phyloP scores from a whole-genome alignment of 2,113 vertebrate species.

The Clupea harengus region DNA sequence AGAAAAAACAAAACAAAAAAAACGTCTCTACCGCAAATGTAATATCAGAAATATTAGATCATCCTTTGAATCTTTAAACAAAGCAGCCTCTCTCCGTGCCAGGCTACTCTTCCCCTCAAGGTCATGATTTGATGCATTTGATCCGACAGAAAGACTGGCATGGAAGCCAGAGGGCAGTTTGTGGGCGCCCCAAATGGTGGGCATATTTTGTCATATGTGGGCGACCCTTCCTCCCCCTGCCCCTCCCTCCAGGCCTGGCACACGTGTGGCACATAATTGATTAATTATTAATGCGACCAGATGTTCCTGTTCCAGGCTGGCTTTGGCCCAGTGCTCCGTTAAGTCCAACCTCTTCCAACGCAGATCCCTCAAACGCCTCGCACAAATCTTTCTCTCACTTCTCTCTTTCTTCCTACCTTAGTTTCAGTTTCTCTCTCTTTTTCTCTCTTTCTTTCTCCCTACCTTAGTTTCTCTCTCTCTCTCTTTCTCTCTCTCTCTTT shows the following conservation, averaged over 20 bases:
- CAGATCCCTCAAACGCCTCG: slow-evolving; percentile 6
- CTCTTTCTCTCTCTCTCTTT: too few relatives aligned
- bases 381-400: neutral
- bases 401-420: too few relatives aligned
- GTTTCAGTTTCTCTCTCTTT: too few relatives aligned
- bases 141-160: slow-evolving; percentile 29
- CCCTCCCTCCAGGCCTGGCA: slow-evolving; percentile 51
- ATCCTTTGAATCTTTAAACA: neutral
- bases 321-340: slow-evolving; percentile 46
- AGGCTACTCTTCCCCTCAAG: slow-evolving; percentile 30
- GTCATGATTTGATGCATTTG: slow-evolving; percentile 49
- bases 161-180: slow-evolving; percentile 39
- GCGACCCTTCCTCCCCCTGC: neutral
- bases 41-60: neutral
- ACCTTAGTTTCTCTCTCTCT: neutral
- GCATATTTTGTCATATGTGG: slow-evolving; percentile 38
- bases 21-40: neutral
- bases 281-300: slow-evolving; percentile 75
- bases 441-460: neutral
- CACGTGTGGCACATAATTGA: slow-evolving; percentile 72
- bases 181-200: slow-evolving; percentile 39
- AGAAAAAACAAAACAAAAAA: neutral
- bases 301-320: slow-evolving; percentile 67
- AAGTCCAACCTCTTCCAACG: slow-evolving; percentile 21
- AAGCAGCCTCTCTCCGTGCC: slow-evolving; percentile 26